A percentile compares a stretch with the other conserved stretches of the same genome.
Evolutionary conservation across 2,888 invertebrate species (phyloP).

Genomic region (Apodemia mormo): DNA sequence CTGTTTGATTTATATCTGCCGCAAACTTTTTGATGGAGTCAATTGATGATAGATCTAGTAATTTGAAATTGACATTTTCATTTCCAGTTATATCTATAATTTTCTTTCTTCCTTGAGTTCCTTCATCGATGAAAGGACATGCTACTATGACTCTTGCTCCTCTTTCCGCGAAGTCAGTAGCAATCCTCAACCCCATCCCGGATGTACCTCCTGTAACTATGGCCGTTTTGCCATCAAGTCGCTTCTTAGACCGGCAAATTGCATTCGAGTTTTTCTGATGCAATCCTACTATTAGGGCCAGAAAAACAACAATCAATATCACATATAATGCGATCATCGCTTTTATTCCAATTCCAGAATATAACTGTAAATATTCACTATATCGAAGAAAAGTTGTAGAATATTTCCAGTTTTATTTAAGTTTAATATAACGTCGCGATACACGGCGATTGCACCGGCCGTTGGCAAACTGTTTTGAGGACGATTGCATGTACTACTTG

Average conservation of each 20-base stretch:
- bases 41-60: constrained; percentile 87
- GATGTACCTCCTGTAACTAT: constrained; percentile 68
- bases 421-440: background rate
- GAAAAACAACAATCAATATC: constrained; percentile 26
- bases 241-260: constrained; percentile 65
- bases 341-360: too few species aligned
- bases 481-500: background rate
- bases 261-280: constrained; percentile 68
- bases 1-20: constrained; percentile 32
- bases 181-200: constrained; percentile 69
- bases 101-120: constrained; percentile 74
- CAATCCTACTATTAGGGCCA: constrained; percentile 50
- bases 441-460: background rate
- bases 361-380: too few species aligned
- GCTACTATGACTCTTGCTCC: constrained; percentile 69
- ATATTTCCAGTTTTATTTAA: background rate
- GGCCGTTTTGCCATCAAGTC: constrained; percentile 61
- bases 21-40: constrained; percentile 62
- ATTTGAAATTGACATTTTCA: constrained; percentile 84
- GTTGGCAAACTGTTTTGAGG: background rate
- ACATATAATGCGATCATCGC: constrained; percentile 29
- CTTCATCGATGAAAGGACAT: constrained; percentile 67
- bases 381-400: background rate
- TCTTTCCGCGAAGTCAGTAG: constrained; percentile 63
- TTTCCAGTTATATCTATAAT: constrained; percentile 85